These are phyloP conservation scores for Notiomystis cincta DNA, from an alignment of 2,113 vertebrate genomes.

Conservation along the genomic window DNA sequence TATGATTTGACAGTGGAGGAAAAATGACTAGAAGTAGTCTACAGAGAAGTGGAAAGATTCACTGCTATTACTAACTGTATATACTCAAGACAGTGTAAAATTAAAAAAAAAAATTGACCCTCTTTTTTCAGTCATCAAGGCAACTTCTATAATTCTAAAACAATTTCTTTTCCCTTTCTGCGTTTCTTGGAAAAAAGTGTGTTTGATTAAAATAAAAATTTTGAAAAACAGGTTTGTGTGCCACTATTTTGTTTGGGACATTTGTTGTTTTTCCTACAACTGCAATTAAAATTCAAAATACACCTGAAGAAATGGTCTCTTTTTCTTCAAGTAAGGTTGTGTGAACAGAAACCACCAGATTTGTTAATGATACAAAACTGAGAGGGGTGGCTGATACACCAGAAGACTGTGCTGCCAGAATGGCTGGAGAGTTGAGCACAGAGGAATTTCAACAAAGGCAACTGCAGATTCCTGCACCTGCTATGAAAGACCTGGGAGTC, in stretches of 20 bases:
- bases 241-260: background rate
- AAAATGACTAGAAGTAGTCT: background rate
- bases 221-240: background rate
- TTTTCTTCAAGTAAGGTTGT: background rate
- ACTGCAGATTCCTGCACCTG: background rate
- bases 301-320: background rate
- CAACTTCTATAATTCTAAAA: background rate
- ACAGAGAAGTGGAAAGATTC: background rate
- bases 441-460: background rate
- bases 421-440: background rate
- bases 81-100: background rate
- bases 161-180: background rate
- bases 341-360: background rate
- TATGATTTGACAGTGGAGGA: background rate
- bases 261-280: background rate
- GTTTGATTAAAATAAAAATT: background rate
- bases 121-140: background rate
- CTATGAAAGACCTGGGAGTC: rapidly evolving
- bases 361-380: background rate
- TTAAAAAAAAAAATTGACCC: background rate
- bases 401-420: too few relatives aligned
- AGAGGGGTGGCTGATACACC: background rate
- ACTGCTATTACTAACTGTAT: background rate
- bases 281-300: background rate
- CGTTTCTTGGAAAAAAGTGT: background rate